phyloP scores from a whole-genome alignment of 1,140 invertebrate genomes.

The Akabosia matsudoensis region DNA sequence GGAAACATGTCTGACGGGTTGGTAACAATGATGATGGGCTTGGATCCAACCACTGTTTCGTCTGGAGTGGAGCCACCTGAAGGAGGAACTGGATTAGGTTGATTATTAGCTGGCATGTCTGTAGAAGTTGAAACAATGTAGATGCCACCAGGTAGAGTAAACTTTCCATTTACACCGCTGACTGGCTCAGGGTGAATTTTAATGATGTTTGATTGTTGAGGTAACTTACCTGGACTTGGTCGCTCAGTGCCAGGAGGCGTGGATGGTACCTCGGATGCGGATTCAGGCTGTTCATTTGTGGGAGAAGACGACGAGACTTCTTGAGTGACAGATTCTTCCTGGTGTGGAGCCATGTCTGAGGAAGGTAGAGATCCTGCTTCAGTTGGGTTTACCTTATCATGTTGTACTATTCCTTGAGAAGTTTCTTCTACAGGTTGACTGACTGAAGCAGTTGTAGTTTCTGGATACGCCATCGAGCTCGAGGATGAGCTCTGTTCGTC shows the following conservation, averaged over 20 bases:
- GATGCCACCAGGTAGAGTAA: conserved; percentile 31
- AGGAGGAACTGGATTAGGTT: conserved; percentile 18
- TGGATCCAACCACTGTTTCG: background rate
- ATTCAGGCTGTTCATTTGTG: background rate
- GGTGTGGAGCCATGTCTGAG: too few relatives aligned
- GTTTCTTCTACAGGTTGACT: too few relatives aligned
- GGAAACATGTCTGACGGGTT: background rate
- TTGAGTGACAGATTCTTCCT: too few relatives aligned
- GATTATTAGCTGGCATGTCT: background rate
- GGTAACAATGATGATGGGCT: conserved; percentile 10
- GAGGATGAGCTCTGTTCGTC: too few relatives aligned
- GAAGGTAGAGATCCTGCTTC: background rate
- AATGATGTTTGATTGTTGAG: conserved; percentile 22
- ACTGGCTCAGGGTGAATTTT: conserved; percentile 33
- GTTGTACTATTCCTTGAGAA: too few relatives aligned
- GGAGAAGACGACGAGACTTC: background rate
- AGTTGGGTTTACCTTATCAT: background rate
- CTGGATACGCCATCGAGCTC: too few relatives aligned
- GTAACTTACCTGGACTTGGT: conserved; percentile 14
- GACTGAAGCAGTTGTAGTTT: too few relatives aligned
- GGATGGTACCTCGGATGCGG: background rate
- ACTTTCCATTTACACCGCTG: conserved; percentile 29
- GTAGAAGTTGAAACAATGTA: conserved; percentile 26
- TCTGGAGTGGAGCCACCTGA: background rate
- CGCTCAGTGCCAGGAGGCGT: background rate